Evolutionary conservation across 1,140 invertebrate species (phyloP), one percentile per base, ranked within the genome.

Genomic region (Trachelipus rathkii): DNA sequence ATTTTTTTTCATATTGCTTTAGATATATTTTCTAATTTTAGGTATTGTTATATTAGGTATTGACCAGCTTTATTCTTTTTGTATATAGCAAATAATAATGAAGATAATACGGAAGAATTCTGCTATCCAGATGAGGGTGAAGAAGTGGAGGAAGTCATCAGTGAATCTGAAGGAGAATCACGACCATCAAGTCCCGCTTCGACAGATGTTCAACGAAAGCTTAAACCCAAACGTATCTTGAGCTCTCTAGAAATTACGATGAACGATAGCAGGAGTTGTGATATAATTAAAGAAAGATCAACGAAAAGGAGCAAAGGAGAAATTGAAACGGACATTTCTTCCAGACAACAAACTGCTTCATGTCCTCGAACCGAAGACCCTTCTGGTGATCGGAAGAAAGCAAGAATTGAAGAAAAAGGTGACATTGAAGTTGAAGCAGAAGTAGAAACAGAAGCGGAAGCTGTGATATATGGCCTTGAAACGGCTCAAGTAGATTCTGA

Each of bases 401-500:
- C 33, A 3, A 33, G 33, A 33, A 33, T 33, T 33, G 33, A 33
- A 33, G 33, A 33, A 33, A 33, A 33, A 33, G 6, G 33, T 33
- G 33, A 33, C 1, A 33, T 33, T 33, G 33, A 33, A 33, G 33
- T 33, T 33, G 33, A 33, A 6, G 33, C 33, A 33, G 33, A n/a
- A n/a, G n/a, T n/a, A n/a, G n/a, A 33, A 33, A 33, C 33, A 33
- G 33, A 33, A 33, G 11, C 50, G 3, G 11, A 13, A 60, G 19
- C 11, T 60, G 50, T 19, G 11, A 60, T 60, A 15, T 60, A 60
- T 19, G 50, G 50, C 1, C 50, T 60, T 19, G 50, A 60, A 19
- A 13, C 45, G 86, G 86, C 73, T 21, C 87, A 88, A 79, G 84
- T 92, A 7, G 87, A 89, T 7, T 88, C 88, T 2, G 92, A 92